These are phyloP conservation scores for Hypomecis punctinalis DNA, from an alignment of 2,888 invertebrate genomes.

Conservation along the genomic window DNA sequence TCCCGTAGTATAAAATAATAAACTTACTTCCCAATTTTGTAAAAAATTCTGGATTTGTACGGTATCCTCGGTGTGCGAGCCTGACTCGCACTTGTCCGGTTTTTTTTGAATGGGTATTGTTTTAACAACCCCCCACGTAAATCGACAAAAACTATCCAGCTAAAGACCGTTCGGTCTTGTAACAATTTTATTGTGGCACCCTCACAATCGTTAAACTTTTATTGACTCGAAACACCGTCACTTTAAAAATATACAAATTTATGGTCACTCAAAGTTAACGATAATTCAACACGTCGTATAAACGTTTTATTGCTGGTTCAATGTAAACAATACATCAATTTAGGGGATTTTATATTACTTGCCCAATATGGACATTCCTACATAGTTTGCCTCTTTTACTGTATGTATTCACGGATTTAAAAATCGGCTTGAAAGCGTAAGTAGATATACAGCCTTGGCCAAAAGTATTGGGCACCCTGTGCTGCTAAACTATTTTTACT, in stretches of 20 bases:
- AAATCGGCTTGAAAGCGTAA: no score
- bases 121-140: neutral
- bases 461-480: no score
- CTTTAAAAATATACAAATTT: conserved; percentile 85
- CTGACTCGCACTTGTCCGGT: no score
- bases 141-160: conserved; percentile 23
- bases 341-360: conserved; percentile 41
- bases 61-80: no score
- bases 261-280: conserved; percentile 82
- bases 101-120: no score
- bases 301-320: conserved; percentile 76
- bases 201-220: conserved; percentile 82
- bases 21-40: no score
- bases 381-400: neutral
- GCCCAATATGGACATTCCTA: neutral
- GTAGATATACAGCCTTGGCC: no score
- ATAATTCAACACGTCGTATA: conserved; percentile 85
- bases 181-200: conserved; percentile 74
- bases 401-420: no score
- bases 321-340: conserved; percentile 81
- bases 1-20: no score
- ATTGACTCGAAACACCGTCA: conserved; percentile 81
- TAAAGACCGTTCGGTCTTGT: conserved; percentile 19
- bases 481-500: no score
- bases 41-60: no score